Percentiles rank a stretch among this genome's conserved stretches.
Conservation (phyloP, 2,113 vertebrate species). For the Poeciliopsis prolifica region DNA sequence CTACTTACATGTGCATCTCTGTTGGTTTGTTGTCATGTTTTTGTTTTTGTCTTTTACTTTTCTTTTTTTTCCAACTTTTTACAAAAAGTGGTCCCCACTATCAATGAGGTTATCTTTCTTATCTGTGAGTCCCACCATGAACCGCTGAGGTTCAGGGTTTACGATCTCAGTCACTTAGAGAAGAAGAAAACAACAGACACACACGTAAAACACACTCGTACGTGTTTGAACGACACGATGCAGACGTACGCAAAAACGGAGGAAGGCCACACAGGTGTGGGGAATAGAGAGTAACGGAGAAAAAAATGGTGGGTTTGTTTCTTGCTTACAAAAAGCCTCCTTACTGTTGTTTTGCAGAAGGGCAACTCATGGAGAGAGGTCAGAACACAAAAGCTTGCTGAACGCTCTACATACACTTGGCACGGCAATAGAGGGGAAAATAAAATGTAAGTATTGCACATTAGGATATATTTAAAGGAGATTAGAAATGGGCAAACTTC, state of each 20-base stretch:
- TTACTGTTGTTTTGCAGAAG: conserved; percentile 29
- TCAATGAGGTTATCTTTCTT: conserved; percentile 73
- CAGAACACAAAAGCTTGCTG: conserved; percentile 42
- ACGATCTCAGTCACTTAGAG: conserved; percentile 63
- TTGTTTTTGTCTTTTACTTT: conserved; percentile 1
- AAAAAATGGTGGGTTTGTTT: conserved; percentile 41
- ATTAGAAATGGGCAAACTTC: conserved; percentile 17
- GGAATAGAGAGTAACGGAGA: conserved; percentile 20
- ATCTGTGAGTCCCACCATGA: conserved; percentile 67
- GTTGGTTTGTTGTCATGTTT: conserved; percentile 53
- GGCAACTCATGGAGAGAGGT: conserved; percentile 38
- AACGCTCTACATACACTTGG: conserved; percentile 72
- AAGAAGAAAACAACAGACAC: conserved; percentile 50
- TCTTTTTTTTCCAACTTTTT: conserved; percentile 10
- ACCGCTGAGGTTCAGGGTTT: conserved; percentile 78
- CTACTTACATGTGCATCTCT: conserved; percentile 81
- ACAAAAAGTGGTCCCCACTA: conserved; percentile 82
- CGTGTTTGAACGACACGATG: conserved; percentile 17
- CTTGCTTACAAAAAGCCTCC: conserved; percentile 41
- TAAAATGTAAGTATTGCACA: conserved; percentile 71
- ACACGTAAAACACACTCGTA: conserved; percentile 16
- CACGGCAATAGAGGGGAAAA: conserved; percentile 46
- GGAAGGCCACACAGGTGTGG: conserved; percentile 61
- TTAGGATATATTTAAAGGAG: conserved; percentile 47
- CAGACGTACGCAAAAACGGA: conserved; percentile 30